Evolutionary conservation across 2,888 invertebrate genomes (phyloP).

Genomic region (Pseudoips prasinana): DNA sequence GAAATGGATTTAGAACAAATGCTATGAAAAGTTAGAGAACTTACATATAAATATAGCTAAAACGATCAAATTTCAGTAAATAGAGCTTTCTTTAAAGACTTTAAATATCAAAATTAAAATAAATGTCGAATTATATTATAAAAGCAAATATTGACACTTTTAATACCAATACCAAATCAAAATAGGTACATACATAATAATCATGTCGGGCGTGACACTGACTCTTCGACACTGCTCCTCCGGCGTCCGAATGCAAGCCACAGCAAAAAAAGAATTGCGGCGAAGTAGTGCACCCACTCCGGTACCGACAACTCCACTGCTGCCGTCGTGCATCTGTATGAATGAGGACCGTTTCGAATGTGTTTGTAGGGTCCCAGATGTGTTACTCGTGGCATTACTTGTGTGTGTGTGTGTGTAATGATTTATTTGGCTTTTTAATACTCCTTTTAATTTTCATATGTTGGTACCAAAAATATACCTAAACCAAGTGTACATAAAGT

Average conservation of each 20-base stretch:
- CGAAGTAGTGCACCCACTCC: slow-evolving; percentile 73
- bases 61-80: too few species aligned
- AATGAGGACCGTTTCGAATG: slow-evolving; percentile 34
- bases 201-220: slow-evolving; percentile 48
- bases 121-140: too few species aligned
- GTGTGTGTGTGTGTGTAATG: slow-evolving; percentile 14
- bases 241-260: slow-evolving; percentile 67
- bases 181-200: slow-evolving; percentile 48
- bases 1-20: too few species aligned
- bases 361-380: slow-evolving; percentile 16
- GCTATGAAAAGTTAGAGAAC: too few species aligned
- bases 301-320: slow-evolving; percentile 72
- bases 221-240: slow-evolving; percentile 55
- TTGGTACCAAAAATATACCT: too few species aligned
- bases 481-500: too few species aligned
- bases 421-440: too few species aligned
- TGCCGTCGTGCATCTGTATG: slow-evolving; percentile 72
- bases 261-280: slow-evolving; percentile 65
- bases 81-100: too few species aligned
- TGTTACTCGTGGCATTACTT: slow-evolving; percentile 50
- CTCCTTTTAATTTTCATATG: too few species aligned
- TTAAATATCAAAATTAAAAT: too few species aligned
- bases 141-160: too few species aligned
- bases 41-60: too few species aligned
- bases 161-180: slow-evolving; percentile 32